Conservation (phyloP, 2,797 vertebrate genomes). For the Eurystomus glaucurus region DNA sequence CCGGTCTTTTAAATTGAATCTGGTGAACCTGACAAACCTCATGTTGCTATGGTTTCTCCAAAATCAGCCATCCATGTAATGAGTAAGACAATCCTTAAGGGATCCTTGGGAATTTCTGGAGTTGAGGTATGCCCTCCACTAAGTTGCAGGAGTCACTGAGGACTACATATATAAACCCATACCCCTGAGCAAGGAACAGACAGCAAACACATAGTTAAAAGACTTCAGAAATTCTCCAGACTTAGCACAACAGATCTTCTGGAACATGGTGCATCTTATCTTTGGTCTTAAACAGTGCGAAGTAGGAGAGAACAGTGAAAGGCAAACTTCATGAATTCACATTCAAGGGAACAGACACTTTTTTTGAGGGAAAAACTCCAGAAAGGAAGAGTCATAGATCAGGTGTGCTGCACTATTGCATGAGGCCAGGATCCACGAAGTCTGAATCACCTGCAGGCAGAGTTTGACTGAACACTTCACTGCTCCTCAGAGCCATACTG, state of each 20-base stretch:
- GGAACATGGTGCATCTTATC: not conserved
- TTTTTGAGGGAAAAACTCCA: not conserved
- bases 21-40: not conserved
- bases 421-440: not conserved
- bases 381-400: not conserved
- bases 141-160: not conserved
- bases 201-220: not conserved
- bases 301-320: constrained; percentile 30
- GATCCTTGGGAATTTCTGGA: not conserved
- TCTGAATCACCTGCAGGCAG: not conserved
- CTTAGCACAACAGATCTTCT: not conserved
- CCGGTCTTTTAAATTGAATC: not conserved
- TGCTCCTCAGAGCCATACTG: not conserved
- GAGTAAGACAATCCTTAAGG: not conserved
- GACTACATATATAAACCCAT: not conserved
- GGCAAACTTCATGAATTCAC: constrained; percentile 1
- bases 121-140: not conserved
- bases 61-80: not conserved
- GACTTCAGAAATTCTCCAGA: not conserved
- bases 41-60: not conserved
- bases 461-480: not conserved
- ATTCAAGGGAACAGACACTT: not conserved
- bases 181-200: constrained; percentile 30
- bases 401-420: accelerated
- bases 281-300: constrained; percentile 47